Evolutionary conservation across 1,140 invertebrate genomes (phyloP).

Genomic region (Drosophila takahashii): DNA sequence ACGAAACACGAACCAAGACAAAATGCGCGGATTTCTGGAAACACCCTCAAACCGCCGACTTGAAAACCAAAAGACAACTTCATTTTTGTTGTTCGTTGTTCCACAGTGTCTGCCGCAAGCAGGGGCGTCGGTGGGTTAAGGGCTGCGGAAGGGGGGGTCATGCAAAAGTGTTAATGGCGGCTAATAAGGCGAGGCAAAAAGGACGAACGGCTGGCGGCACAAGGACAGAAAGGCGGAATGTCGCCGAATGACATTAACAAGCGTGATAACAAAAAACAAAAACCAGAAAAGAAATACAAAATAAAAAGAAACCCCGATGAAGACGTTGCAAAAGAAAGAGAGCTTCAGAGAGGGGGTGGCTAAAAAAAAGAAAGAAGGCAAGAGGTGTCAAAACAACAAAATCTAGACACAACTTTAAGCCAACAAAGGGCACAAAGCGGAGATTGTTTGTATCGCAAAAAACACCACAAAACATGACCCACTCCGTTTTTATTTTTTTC

Average conservation of each 20-base stretch:
- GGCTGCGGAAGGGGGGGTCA: conserved; percentile 6
- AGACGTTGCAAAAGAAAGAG: conserved; percentile 5
- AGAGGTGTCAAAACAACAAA: conserved; percentile 43
- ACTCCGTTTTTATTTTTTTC: background rate
- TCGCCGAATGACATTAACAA: conserved; percentile 70
- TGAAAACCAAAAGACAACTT: conserved; percentile 31
- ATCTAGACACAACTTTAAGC: background rate
- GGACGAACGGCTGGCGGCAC: conserved; percentile 40
- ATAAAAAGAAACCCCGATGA: conserved; percentile 21
- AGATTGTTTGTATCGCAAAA: background rate
- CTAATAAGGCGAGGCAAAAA: conserved; percentile 71
- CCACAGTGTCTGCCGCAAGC: conserved; percentile 13
- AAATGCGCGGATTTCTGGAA: conserved; percentile 36
- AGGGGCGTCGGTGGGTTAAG: background rate
- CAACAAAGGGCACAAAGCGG: background rate
- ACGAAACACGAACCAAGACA: conserved; percentile 50
- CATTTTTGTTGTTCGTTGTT: conserved; percentile 18
- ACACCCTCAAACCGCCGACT: conserved; percentile 2
- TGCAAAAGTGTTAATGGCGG: conserved; percentile 75
- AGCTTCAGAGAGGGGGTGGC: conserved; percentile 4
- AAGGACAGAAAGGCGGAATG: conserved; percentile 13
- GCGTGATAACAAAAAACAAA: conserved; percentile 68
- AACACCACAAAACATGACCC: background rate
- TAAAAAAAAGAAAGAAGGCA: conserved; percentile 16
- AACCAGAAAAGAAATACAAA: conserved; percentile 3